phyloP scores from a whole-genome alignment of 1,140 invertebrate genomes.

The Meloidogyne hapla region DNA sequence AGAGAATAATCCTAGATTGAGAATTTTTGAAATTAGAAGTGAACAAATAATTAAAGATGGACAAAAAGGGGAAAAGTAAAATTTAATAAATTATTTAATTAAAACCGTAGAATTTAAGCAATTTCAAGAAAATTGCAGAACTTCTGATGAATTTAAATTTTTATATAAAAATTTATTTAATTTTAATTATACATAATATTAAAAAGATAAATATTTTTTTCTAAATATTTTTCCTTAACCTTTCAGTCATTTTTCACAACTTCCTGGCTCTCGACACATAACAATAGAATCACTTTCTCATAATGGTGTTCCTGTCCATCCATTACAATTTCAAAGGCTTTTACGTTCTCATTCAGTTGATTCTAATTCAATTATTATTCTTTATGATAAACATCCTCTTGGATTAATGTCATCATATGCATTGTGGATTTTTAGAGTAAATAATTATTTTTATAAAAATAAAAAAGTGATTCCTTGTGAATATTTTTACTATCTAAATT shows the following conservation, averaged over 20 bases:
- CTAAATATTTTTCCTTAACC: no score
- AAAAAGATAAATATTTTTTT: no score
- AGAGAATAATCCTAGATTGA: not conserved
- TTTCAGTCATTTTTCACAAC: not conserved
- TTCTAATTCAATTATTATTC: constrained; percentile 53
- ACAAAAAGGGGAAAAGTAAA: not conserved
- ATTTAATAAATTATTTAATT: not conserved
- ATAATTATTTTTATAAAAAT: constrained; percentile 27
- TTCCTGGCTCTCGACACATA: constrained; percentile 5
- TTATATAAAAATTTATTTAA: no score
- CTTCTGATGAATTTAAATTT: no score
- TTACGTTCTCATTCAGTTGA: constrained; percentile 59
- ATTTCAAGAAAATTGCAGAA: no score
- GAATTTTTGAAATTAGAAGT: constrained; percentile 2
- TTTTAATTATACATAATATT: no score
- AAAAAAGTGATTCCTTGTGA: no score
- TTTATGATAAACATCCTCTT: constrained; percentile 57
- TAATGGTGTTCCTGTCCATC: constrained; percentile 62
- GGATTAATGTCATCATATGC: constrained; percentile 59
- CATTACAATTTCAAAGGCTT: constrained; percentile 61
- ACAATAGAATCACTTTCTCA: constrained; percentile 54
- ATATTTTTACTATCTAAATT: no score
- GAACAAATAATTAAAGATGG: not conserved
- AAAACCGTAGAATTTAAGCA: no score
- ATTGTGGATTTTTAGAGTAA: constrained; percentile 60